Evolutionary conservation across 2,797 vertebrate species (phyloP).

Genomic region (Gallinago solitaria): DNA sequence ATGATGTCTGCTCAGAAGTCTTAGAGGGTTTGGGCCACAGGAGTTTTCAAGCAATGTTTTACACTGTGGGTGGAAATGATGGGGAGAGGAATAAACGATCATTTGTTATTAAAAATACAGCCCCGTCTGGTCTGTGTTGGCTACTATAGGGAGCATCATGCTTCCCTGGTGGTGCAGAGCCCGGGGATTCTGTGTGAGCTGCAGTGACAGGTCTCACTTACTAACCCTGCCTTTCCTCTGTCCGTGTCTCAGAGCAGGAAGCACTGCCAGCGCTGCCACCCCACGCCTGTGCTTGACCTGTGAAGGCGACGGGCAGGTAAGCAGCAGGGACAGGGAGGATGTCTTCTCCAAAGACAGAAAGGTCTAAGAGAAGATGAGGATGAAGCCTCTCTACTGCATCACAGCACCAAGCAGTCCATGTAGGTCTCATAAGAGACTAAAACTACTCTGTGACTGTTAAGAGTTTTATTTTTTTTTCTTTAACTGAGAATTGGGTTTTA

Average conservation of each 20-base stretch:
- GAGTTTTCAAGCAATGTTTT: neutral
- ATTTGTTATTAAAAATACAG: neutral
- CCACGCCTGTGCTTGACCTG: slow-evolving; percentile 3
- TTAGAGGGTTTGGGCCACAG: neutral
- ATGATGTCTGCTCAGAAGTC: neutral
- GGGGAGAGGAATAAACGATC: neutral
- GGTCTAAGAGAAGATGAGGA: neutral
- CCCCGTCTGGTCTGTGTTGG: fast-evolving
- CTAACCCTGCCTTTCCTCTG: neutral
- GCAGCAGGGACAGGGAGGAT: fast-evolving
- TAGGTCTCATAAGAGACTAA: neutral
- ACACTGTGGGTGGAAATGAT: neutral
- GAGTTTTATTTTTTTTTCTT: neutral
- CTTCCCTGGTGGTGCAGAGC: neutral
- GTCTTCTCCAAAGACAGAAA: neutral
- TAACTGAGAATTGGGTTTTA: neutral
- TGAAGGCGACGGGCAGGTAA: slow-evolving; percentile 45
- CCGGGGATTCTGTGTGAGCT: fast-evolving
- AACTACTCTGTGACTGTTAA: neutral
- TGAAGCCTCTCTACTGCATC: neutral
- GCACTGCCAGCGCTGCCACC: neutral
- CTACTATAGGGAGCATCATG: neutral
- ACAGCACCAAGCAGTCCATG: neutral
- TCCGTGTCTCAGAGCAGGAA: slow-evolving; percentile 21
- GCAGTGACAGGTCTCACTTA: neutral